These are phyloP conservation scores for Caenorhabditis imperialis DNA, from an alignment of 2,888 invertebrate genomes.

Conservation along the genomic window DNA sequence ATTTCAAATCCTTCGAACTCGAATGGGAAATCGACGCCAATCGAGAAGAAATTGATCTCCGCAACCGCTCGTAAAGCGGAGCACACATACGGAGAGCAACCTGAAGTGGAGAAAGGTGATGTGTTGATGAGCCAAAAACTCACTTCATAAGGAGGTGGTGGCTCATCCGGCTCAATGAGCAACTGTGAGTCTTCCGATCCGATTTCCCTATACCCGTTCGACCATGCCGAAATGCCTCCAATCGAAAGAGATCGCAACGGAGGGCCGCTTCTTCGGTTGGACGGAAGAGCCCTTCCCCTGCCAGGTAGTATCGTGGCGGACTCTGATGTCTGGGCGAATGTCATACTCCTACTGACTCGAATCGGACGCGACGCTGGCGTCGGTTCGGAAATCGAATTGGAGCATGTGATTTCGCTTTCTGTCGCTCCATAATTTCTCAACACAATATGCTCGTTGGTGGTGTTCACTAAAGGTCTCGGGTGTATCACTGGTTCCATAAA, in stretches of 20 bases:
- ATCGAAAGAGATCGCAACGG: conserved; percentile 55
- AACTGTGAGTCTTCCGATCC: conserved; percentile 26
- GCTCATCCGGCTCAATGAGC: conserved; percentile 65
- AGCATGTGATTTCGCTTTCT: conserved; percentile 32
- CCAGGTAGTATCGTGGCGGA: conserved; percentile 13
- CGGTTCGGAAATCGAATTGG: conserved; percentile 1
- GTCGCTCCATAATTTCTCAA: conserved; percentile 64
- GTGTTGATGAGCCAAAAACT: no score
- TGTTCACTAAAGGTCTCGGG: conserved; percentile 36
- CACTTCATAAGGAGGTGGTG: conserved; percentile 76
- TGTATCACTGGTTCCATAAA: conserved; percentile 34
- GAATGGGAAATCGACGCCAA: conserved; percentile 68
- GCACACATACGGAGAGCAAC: conserved; percentile 82
- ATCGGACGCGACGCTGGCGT: conserved; percentile 33
- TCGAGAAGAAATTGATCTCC: conserved; percentile 62
- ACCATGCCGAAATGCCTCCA: conserved; percentile 55
- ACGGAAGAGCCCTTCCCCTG: conserved; percentile 25
- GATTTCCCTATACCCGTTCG: conserved; percentile 55
- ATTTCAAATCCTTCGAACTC: conserved; percentile 69
- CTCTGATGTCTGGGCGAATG: conserved; percentile 18
- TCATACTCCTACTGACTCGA: conserved; percentile 61
- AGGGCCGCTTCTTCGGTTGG: conserved; percentile 26
- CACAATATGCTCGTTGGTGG: conserved; percentile 60
- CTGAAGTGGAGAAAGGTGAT: no score
- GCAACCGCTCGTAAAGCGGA: conserved; percentile 75